Evolutionary conservation across 2,797 vertebrate genomes (phyloP), one percentile per base, ranked within the genome.

Genomic region (Platyrinchus mystaceus): DNA sequence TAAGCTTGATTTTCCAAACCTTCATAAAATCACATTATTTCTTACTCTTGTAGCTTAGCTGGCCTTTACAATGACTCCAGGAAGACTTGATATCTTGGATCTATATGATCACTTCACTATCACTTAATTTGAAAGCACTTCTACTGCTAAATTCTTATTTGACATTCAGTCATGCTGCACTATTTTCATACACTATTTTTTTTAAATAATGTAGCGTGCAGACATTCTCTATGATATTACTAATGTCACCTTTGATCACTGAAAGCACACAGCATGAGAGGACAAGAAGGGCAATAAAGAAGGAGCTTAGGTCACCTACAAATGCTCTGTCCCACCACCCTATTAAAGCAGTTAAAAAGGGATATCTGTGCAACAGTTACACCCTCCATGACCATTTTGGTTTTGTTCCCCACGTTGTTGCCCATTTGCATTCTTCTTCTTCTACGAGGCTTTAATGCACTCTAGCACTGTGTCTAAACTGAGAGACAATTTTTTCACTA

Each of bases 371-470:
- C 6, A 79, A 66, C 5, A 92, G 36, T 59, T 60, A 80, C 34
- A 92, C 11, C 15, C 27, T 67, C 53, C 44, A 14, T 6, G 8
- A 39, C 7, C 0, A 0, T 53, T 64, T 55, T 14, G 1, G 23
- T 80, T 86, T 91, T 88, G 39, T n/a, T 86, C 23, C 32, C 24
- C 21, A 27, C 8, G 2, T 17, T 62, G 23, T 12, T 85, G 22
- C 14, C 26, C 7, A 39, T 37, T 46, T 47, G 14, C 20, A 68
- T 73, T 77, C 52, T 56, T 63, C 52, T 56, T 63, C 41, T 77
- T 24, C 46, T 60, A 76, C 2, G 14, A 24, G 73, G 37, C 9
- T 68, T 85, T 58, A n/a, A 46, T 68, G 44, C 12, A 67, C 32
- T 49, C 44, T 16, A 74, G 64, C 9, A 7, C 4, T 63, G 9